Base-by-base conservation (phyloP, 2,797 vertebrate genomes). In the Amphiprion clarkii region DNA sequence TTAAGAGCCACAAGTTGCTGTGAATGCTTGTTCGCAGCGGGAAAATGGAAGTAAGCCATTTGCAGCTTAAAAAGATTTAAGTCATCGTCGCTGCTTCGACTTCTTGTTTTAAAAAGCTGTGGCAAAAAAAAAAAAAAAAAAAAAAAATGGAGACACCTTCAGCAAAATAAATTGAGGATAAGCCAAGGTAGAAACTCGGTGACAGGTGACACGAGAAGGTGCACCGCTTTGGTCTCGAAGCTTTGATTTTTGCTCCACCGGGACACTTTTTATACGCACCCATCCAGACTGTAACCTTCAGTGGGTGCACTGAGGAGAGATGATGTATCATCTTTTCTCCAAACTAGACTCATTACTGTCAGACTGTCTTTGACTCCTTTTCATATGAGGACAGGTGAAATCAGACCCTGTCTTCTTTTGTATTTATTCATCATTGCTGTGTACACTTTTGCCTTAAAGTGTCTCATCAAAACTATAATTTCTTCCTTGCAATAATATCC, bases 191-290 rank as follows among this genome's bases (percentile, higher is more conserved):
- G 54, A 68, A 73, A 71, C 25, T 58, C 5, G 3, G 44, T 69
- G 81, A 80, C 64, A 67, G 66, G 46, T 67, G 81, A 84, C 60
- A 72, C 2, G 2, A 54, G 60, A 59, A 74, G 65, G 40, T 58
- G 67, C 70, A 57, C 11, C 1, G 12, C 71, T 87, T 85, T 82
- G 67, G 67, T 74, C 60, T 65, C 31, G 3, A 33, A 61, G 57
- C 85, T 88, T 86, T 84, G 44, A 75, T 62, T 75, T 83, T 40
- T 57, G 27, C 52, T 70, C 73, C 9, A 0, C 55, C 49, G 68
- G 83, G 69, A 85, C 56, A 54, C 19, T 59, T 83, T 77, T 59
- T 25, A 60, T 55, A 70, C 31, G 46, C 46, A 33, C 66, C 61
- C 48, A 54, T 74, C 39, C 29, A 80, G 51, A 71, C 64, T 71